Percentiles rank a stretch among this genome's conserved stretches.
Conservation (phyloP, 2,797 vertebrate genomes). For the Pelodytes ibericus region DNA sequence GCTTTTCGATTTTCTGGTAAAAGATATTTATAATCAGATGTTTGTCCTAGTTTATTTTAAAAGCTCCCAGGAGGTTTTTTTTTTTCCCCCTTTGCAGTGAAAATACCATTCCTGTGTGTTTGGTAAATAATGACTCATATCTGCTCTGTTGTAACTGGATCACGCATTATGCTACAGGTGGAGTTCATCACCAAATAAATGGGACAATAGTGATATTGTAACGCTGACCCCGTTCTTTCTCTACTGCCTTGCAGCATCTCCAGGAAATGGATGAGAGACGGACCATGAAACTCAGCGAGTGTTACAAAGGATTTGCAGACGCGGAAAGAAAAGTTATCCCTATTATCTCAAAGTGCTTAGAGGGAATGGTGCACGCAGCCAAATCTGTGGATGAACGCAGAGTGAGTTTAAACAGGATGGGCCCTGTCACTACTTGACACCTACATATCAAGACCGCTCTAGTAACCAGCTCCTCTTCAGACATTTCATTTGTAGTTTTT, state of each 20-base stretch:
- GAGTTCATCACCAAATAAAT: background rate
- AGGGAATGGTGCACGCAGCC: constrained; percentile 95
- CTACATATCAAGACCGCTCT: too few species aligned
- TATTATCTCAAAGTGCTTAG: constrained; percentile 95
- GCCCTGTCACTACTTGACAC: too few species aligned
- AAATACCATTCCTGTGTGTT: background rate
- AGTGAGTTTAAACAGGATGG: constrained; percentile 70
- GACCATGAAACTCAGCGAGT: constrained; percentile 93
- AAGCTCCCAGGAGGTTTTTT: background rate
- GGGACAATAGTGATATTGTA: background rate
- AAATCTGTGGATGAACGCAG: constrained; percentile 91
- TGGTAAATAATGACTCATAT: constrained; percentile 3
- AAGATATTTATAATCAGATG: background rate
- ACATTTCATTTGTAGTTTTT: too few species aligned
- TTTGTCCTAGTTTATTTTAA: constrained; percentile 6
- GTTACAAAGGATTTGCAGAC: constrained; percentile 92
- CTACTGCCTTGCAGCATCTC: constrained; percentile 80
- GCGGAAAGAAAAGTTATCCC: constrained; percentile 93
- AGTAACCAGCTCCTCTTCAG: too few species aligned
- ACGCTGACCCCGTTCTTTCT: constrained; percentile 1
- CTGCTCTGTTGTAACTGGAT: background rate
- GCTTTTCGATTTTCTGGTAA: background rate
- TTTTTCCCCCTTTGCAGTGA: background rate
- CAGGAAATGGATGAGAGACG: constrained; percentile 97
- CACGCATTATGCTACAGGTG: background rate